These are phyloP conservation scores for Norana najaformis DNA, from an alignment of 2,888 invertebrate species.

Conservation along the genomic window DNA sequence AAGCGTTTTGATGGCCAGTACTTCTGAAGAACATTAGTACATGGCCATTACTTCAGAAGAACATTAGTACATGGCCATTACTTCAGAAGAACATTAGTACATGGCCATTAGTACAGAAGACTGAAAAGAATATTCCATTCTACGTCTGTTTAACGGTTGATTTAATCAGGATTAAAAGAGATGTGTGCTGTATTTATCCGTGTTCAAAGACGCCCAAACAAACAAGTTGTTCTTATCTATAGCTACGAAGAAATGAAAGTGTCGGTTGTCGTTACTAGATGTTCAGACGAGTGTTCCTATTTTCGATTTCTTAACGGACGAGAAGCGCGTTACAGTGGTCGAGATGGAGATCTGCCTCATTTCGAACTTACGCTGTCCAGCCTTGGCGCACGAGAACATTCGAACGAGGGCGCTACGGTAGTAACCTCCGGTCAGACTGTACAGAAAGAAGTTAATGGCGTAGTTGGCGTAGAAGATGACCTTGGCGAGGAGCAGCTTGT, in stretches of 20 bases:
- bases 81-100: neutral
- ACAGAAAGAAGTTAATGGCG: constrained; percentile 58
- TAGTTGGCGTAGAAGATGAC: constrained; percentile 57
- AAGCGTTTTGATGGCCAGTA: neutral
- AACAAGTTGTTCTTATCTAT: neutral
- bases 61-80: too few relatives aligned
- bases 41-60: neutral
- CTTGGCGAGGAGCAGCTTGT: constrained; percentile 44
- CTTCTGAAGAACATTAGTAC: neutral
- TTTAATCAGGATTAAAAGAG: too few relatives aligned
- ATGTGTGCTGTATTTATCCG: too few relatives aligned
- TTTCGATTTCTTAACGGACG: neutral
- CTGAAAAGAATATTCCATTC: too few relatives aligned
- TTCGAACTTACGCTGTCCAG: neutral
- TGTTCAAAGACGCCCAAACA: neutral
- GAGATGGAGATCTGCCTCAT: neutral
- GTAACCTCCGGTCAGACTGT: constrained; percentile 55
- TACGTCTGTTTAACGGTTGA: too few relatives aligned
- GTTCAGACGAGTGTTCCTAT: neutral
- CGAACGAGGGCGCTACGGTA: constrained; percentile 45
- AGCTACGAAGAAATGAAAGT: neutral
- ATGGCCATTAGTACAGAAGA: neutral
- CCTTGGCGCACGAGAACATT: neutral
- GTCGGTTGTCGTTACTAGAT: neutral
- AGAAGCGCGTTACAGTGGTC: constrained; percentile 9